phyloP scores from a whole-genome alignment of 2,888 invertebrate genomes.

The Urechis unicinctus region DNA sequence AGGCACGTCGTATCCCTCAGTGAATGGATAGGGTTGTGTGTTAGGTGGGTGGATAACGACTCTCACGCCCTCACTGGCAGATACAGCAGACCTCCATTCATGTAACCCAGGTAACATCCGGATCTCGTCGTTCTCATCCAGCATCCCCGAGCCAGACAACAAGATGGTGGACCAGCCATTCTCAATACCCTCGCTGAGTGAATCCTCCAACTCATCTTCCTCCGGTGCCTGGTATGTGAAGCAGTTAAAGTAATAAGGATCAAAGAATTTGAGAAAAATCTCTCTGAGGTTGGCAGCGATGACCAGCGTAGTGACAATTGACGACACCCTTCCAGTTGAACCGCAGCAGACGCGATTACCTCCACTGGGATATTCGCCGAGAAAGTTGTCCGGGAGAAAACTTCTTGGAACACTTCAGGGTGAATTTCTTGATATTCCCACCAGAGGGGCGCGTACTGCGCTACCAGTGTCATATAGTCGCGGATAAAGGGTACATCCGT shows the following conservation, averaged over 20 bases:
- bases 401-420: constrained; percentile 19
- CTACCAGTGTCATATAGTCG: constrained; percentile 17
- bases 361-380: constrained; percentile 17
- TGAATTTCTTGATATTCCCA: constrained; percentile 15
- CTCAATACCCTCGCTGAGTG: constrained; percentile 21
- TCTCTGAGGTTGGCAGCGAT: constrained; percentile 14
- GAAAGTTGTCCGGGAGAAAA: constrained; percentile 20
- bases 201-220: constrained; percentile 7
- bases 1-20: constrained; percentile 22
- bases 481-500: constrained; percentile 14
- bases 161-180: constrained; percentile 22
- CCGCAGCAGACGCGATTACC: constrained; percentile 16
- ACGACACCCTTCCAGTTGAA: constrained; percentile 19
- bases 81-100: constrained; percentile 19
- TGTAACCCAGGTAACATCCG: constrained; percentile 20
- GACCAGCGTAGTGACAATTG: constrained; percentile 17
- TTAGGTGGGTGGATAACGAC: constrained; percentile 21
- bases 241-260: constrained; percentile 22
- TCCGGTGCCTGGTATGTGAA: constrained; percentile 19
- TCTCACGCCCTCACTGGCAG: constrained; percentile 20
- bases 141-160: constrained; percentile 19
- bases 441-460: constrained; percentile 16
- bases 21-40: constrained; percentile 18
- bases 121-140: constrained; percentile 20
- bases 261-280: constrained; percentile 18